Conservation (phyloP, 2,113 vertebrate genomes). For the Embiotoca jacksoni region DNA sequence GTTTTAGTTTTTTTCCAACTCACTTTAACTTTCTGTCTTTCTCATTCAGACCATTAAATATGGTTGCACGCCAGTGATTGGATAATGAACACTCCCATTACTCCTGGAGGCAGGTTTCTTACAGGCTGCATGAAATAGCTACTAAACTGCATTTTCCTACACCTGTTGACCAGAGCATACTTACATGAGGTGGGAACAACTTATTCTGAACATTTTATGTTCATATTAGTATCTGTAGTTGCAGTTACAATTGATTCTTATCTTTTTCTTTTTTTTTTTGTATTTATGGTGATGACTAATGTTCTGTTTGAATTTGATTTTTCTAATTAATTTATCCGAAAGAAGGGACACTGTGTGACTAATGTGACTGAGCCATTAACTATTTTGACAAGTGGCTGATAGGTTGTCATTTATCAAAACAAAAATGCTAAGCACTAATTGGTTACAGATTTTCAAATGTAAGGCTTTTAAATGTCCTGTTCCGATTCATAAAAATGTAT, state of each 20-base stretch:
- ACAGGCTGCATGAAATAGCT: background rate
- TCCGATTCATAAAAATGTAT: background rate
- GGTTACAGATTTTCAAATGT: background rate
- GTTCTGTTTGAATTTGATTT: too few relatives aligned
- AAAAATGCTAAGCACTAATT: background rate
- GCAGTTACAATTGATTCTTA: background rate
- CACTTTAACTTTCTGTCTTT: constrained; percentile 43
- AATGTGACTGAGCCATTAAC: too few relatives aligned
- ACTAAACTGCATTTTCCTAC: constrained; percentile 28
- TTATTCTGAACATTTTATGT: background rate
- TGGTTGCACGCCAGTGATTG: constrained; percentile 32
- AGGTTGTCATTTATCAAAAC: background rate
- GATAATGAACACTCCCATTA: constrained; percentile 45
- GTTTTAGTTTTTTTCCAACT: constrained; percentile 28
- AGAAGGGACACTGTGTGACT: too few relatives aligned
- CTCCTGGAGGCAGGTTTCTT: constrained; percentile 9
- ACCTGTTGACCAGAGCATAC: constrained; percentile 25
- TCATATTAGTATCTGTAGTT: too few relatives aligned
- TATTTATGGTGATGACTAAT: too few relatives aligned
- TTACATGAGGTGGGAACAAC: background rate
- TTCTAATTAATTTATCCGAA: too few relatives aligned
- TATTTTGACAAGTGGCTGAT: too few relatives aligned
- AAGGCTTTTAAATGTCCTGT: background rate
- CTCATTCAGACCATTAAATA: constrained; percentile 46
- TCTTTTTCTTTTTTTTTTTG: background rate